Percentiles rank a stretch among this genome's conserved stretches.
Conservation (phyloP, 2,113 vertebrate species). For the Cnemophilus loriae region DNA sequence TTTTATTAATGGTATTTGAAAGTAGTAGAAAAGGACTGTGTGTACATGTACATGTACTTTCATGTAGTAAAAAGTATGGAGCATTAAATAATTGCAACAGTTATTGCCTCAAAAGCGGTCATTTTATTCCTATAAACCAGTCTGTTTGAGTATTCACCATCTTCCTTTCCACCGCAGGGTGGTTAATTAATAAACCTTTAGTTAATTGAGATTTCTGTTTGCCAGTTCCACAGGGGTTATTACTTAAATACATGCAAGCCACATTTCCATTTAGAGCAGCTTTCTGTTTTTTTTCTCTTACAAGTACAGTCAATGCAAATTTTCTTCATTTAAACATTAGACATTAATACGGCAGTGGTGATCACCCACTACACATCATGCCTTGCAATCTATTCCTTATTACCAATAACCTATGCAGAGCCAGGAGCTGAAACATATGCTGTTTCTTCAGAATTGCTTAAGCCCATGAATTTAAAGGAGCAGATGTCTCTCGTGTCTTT, state of each 20-base stretch:
- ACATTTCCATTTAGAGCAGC: conserved; percentile 50
- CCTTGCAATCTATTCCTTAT: not conserved
- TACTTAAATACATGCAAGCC: conserved; percentile 59
- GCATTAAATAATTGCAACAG: not conserved
- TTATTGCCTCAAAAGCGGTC: not conserved
- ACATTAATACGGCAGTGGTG: not conserved
- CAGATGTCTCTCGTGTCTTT: not conserved
- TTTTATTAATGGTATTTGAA: not conserved
- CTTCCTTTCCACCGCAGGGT: conserved; percentile 16
- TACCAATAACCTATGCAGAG: not conserved
- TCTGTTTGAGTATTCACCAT: not conserved
- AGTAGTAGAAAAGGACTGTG: not conserved
- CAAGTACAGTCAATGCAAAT: conserved; percentile 11
- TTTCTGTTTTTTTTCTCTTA: not conserved
- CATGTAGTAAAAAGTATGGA: not conserved
- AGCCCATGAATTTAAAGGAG: not conserved
- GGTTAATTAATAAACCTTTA: conserved; percentile 68
- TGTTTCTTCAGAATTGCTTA: not conserved
- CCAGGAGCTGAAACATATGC: not conserved
- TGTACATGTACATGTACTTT: not conserved
- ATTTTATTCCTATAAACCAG: not conserved
- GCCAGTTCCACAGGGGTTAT: conserved; percentile 54
- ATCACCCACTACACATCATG: not conserved
- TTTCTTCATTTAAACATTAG: not conserved
- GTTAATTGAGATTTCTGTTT: conserved; percentile 67